Percentiles rank a stretch among this genome's conserved stretches.
Evolutionary conservation across 2,888 invertebrate species (phyloP).

Genomic region (Eudemis profundana): DNA sequence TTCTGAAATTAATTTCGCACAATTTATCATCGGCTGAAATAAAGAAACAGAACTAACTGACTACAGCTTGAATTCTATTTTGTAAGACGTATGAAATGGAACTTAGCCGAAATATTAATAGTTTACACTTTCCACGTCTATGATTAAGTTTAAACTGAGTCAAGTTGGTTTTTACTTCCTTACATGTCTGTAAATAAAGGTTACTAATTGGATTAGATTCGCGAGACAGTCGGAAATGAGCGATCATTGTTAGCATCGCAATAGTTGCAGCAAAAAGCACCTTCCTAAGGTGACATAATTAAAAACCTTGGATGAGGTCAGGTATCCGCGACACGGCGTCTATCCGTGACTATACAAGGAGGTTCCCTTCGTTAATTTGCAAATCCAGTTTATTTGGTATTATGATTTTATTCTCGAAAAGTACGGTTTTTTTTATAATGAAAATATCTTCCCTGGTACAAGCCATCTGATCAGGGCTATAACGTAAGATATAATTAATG

Average conservation of each 20-base stretch:
- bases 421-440: not conserved
- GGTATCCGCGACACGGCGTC: slow-evolving; percentile 51
- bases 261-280: slow-evolving; percentile 24
- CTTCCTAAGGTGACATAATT: slow-evolving; percentile 55
- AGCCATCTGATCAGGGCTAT: too few relatives aligned
- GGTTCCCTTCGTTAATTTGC: slow-evolving; percentile 2
- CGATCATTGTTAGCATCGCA: slow-evolving; percentile 17
- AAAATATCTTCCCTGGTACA: too few relatives aligned
- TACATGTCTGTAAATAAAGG: not conserved
- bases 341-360: slow-evolving; percentile 50
- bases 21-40: too few relatives aligned
- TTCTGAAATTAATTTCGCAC: not conserved
- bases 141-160: too few relatives aligned
- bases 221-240: slow-evolving; percentile 26
- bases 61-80: too few relatives aligned
- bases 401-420: too few relatives aligned
- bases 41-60: too few relatives aligned
- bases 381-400: too few relatives aligned
- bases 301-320: slow-evolving; percentile 54
- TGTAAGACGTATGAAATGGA: too few relatives aligned
- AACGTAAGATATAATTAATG: too few relatives aligned
- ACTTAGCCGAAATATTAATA: too few relatives aligned
- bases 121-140: too few relatives aligned
- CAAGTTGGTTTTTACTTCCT: not conserved
- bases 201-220: not conserved